A percentile compares a stretch with the other conserved stretches of the same genome.
Conservation (phyloP, 2,113 vertebrate species). For the Tachysurus vachellii region DNA sequence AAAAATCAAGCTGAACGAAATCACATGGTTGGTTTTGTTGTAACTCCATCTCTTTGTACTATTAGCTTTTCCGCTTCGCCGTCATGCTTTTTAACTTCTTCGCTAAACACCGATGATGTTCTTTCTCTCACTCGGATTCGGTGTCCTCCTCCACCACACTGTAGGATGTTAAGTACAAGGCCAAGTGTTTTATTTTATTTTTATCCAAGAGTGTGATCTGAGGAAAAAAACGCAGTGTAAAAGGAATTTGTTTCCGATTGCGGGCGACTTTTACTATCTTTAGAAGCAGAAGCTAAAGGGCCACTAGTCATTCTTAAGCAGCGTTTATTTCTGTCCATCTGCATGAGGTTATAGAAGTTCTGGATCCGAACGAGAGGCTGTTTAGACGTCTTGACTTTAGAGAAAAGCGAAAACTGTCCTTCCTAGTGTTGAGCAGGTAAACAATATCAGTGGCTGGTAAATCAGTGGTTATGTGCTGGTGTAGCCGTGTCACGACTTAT, state of each 20-base stretch:
- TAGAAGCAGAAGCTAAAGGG: neutral
- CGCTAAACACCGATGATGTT: neutral
- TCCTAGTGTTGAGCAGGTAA: neutral
- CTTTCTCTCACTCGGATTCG: too few species aligned
- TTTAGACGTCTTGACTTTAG: neutral
- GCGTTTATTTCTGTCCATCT: neutral
- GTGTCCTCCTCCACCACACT: neutral
- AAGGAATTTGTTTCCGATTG: neutral
- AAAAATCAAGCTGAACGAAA: neutral
- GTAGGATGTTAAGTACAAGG: neutral
- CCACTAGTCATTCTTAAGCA: neutral
- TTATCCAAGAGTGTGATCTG: neutral
- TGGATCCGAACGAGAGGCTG: neutral
- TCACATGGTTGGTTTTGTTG: neutral
- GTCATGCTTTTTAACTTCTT: neutral
- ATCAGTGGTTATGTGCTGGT: neutral
- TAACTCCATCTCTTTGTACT: neutral
- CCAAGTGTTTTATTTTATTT: neutral
- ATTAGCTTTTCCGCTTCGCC: neutral
- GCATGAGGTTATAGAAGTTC: neutral
- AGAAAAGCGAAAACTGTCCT: neutral
- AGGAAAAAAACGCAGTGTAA: neutral
- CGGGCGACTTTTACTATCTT: neutral
- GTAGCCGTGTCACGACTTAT: neutral
- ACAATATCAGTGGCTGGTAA: neutral